A percentile compares a stretch with the other conserved stretches of the same genome.
These are phyloP conservation scores for Styela clava DNA, from an alignment of 23 tunicate genomes.

Conservation along the genomic window DNA sequence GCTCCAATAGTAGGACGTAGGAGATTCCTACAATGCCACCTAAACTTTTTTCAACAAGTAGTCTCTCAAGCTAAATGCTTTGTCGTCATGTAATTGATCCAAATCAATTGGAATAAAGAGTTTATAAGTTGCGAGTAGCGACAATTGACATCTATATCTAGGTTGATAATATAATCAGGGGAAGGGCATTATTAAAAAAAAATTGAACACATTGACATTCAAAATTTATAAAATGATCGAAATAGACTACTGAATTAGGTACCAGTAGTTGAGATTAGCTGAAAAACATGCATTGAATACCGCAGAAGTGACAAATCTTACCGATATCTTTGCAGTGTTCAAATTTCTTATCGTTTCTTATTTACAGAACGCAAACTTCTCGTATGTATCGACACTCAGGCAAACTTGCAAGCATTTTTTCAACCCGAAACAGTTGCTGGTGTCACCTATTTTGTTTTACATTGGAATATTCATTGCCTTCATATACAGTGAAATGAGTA, in stretches of 20 bases:
- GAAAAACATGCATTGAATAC: background rate
- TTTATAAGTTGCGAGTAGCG: too few species aligned
- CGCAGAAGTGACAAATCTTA: too few species aligned
- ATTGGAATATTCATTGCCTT: conserved; percentile 47
- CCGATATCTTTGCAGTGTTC: background rate
- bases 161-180: background rate
- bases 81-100: too few species aligned
- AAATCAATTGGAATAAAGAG: too few species aligned
- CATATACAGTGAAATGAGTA: conserved; percentile 41
- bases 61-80: too few species aligned
- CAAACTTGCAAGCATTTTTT: conserved; percentile 44
- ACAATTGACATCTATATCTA: too few species aligned
- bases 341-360: too few species aligned
- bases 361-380: background rate
- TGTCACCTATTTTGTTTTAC: conserved; percentile 48
- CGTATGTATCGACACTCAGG: conserved; percentile 18
- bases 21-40: too few species aligned
- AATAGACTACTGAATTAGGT: background rate
- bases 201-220: background rate
- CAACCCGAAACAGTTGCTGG: conserved; percentile 37
- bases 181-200: background rate
- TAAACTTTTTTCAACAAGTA: too few species aligned
- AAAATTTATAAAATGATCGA: too few species aligned
- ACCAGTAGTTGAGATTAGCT: too few species aligned
- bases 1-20: too few species aligned